phyloP scores from a whole-genome alignment of 2,888 invertebrate genomes.

The Scaptomyza flava region DNA sequence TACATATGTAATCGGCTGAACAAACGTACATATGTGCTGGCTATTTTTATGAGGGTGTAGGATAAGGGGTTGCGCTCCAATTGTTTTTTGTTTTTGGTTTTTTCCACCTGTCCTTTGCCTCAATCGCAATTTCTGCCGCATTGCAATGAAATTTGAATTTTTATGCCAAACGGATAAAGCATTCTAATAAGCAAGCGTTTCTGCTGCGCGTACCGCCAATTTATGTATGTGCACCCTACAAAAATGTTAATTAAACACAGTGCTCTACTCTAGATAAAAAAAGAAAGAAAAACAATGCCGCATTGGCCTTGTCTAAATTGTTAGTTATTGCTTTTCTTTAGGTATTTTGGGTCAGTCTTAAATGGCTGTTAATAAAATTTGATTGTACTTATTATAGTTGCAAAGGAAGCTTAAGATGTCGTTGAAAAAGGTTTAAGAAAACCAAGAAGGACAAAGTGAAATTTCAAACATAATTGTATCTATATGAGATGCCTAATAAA shows the following conservation, averaged over 20 bases:
- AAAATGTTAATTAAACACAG: constrained; percentile 66
- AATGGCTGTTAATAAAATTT: constrained; percentile 1
- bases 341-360: constrained; percentile 9
- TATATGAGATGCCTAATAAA: too few relatives aligned
- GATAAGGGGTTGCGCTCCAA: constrained; percentile 16
- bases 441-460: too few relatives aligned
- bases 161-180: constrained; percentile 70
- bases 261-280: constrained; percentile 18
- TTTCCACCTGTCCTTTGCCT: constrained; percentile 55
- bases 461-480: too few relatives aligned
- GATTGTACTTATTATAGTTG: neutral
- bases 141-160: constrained; percentile 79
- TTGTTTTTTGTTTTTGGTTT: constrained; percentile 12
- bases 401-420: neutral
- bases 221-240: constrained; percentile 30
- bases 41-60: constrained; percentile 28
- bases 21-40: constrained; percentile 9
- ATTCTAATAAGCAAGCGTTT: constrained; percentile 65
- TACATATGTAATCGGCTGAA: constrained; percentile 1
- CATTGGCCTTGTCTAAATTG: constrained; percentile 41
- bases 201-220: constrained; percentile 23
- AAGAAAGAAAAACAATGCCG: constrained; percentile 26
- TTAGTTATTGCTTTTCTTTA: constrained; percentile 17
- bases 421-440: too few relatives aligned
- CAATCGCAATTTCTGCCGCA: constrained; percentile 70